These are phyloP conservation scores for Rhorus exstirpatorius DNA, from an alignment of 2,888 invertebrate species.

Conservation along the genomic window DNA sequence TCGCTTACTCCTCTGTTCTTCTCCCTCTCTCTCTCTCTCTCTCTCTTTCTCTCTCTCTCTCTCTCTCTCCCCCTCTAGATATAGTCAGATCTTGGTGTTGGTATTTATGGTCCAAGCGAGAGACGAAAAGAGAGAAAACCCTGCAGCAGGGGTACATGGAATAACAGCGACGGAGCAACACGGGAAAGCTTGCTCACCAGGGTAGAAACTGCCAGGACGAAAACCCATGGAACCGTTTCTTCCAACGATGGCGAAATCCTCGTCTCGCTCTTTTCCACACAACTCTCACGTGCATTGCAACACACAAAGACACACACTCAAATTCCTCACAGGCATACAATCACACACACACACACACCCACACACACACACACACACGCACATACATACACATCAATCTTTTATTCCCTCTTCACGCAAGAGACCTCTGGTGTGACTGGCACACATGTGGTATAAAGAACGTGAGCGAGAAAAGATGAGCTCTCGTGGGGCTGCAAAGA, in stretches of 20 bases:
- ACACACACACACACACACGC: not conserved
- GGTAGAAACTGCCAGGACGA: constrained; percentile 76
- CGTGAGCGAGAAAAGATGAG: constrained; percentile 64
- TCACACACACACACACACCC: not conserved
- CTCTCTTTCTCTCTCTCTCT: constrained; percentile 18
- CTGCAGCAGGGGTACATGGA: constrained; percentile 68
- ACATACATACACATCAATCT: constrained; percentile 20
- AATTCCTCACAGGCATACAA: not conserved
- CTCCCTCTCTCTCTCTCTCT: constrained; percentile 43
- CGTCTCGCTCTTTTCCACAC: constrained; percentile 28
- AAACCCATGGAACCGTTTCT: constrained; percentile 77
- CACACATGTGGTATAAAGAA: constrained; percentile 60
- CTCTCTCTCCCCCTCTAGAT: constrained; percentile 40
- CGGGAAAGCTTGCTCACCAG: constrained; percentile 76
- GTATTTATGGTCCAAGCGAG: constrained; percentile 77
- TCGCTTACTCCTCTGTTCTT: constrained; percentile 41
- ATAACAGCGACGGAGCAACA: constrained; percentile 56
- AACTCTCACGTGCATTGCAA: not conserved
- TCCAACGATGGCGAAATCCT: constrained; percentile 70
- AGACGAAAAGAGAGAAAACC: constrained; percentile 68
- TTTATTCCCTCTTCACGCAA: constrained; percentile 53
- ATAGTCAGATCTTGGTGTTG: constrained; percentile 75
- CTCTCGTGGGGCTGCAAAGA: constrained; percentile 52
- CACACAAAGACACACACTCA: constrained; percentile 1
- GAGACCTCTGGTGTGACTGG: constrained; percentile 34